Base-by-base conservation (phyloP, 1,140 invertebrate species). In the Thereuonema tuberculata region DNA sequence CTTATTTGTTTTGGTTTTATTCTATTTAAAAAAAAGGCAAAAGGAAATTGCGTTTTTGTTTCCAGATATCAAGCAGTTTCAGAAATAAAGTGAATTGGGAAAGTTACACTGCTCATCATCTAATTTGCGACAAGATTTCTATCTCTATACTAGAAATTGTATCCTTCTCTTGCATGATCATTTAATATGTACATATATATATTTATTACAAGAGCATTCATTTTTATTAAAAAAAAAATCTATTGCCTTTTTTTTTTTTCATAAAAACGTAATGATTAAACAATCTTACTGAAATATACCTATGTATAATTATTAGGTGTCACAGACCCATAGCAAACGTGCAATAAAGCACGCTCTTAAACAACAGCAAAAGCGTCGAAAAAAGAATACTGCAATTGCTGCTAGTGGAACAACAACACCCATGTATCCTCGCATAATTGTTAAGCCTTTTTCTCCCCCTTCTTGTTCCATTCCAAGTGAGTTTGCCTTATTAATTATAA, bases 361-460 rank as follows among this genome's bases (percentile, higher is more conserved):
- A 67, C 86, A 88, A 72, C 85, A 88, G 68, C 85, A 85, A 20
- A 87, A 86, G 65, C 74, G 85, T 60, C 76, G 85, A 64, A 78
- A 84, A 67, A 86, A 87, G 75, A 87, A 85, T 66, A 83, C 82
- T 15, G 83, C 81, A 24, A 82, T 84, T 66, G 84, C 85, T 14
- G 80, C 82, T 53, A 80, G 80, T 55, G 67, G 64, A 9, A 84
- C 80, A 29, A 76, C 80, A 64, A 77, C 82, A 58, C 68, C 84
- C 27, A n/a, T n/a, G n/a, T 64, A 58, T 58, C 62, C 63, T 17
- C 61, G 65, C 61, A 84, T 84, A 63, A 81, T 85, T 63, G 82
- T 84, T 17, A 85, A 84, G 70, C 81, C 82, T 29, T 67, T 84
- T 64, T 80, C 82, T 56, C 81, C 81, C 29, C 79, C 80, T 60